Evolutionary conservation across 2,888 invertebrate species (phyloP), one percentile per base, ranked within the genome.

Genomic region (Phrixothrix hirtus): DNA sequence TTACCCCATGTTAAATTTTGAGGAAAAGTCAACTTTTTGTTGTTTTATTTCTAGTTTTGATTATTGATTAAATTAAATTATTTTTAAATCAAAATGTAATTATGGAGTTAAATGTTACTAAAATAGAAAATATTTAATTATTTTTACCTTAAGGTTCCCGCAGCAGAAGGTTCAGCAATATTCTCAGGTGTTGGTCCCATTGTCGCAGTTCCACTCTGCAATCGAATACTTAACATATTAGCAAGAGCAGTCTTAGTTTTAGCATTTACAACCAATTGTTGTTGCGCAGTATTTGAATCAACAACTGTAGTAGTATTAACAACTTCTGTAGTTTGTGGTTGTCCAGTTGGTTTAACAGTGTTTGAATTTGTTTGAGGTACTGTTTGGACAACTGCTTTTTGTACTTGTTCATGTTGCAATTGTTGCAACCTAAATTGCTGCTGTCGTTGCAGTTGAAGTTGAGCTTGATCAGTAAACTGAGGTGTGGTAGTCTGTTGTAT

Each of bases 241-340:
- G 95, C 95, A 48, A 97, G 79, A 0, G 96, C 96, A 0, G 95
- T 95, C 79, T 96, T 97, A 1, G 95, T 93, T 77, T 93, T 93
- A 0, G 89, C 85, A 67, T 90, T 90, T 41, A 93, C 92, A 29
- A 88, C 79, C 49, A 86, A 69, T 10, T 83, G 82, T 62, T 81
- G 79, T 52, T 78, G 73, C 16, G 72, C 32, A 34, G 58, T 21
- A 21, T 52, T 49, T 29, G 62, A 49, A 11, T 57, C 56, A 16
- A 55, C 57, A 12, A 61, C 59, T 16, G 55, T 57, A 11, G 62
- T 49, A 11, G 57, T 52, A 15, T 49, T 54, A 16, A 59, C 58
- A 14, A 57, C 42, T 27, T 57, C 58, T 3, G 57, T 46, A 14
- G 56, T 51, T 36, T 59, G 57, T 12, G 54, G 47, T 38, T 50